Evolutionary conservation across 35 echinoderm and acorn worm species (phyloP), one percentile per base, ranked within the genome.

Genomic region (Diadema setosum): DNA sequence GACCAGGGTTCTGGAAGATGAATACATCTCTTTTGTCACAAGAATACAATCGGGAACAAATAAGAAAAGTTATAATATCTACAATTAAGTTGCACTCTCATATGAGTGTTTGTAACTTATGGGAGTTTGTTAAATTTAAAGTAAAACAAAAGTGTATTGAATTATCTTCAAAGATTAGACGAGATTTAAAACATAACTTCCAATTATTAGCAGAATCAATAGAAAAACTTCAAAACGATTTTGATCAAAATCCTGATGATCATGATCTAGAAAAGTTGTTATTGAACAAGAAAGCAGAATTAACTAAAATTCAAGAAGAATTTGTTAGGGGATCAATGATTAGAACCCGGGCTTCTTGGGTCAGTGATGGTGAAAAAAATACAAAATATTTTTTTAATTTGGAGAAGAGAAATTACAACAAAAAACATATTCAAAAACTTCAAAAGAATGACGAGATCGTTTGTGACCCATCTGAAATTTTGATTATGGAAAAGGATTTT

Each of bases 121-220:
- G 63, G 58, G 84, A 86, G 42, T 37, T 61, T 70, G 41, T 86
- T 21, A 86, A 86, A 61, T 86, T 45, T 64, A 36, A 45, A 40
- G 84, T 69, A 26, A 86, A 64, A 86, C 84, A 36, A 36, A 90
- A 65, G 82, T 50, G n/a, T n/a, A n/a, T n/a, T n/a, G n/a, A n/a
- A n/a, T n/a, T n/a, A n/a, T n/a, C n/a, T n/a, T n/a, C n/a, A n/a
- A n/a, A n/a, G n/a, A n/a, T n/a, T n/a, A n/a, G n/a, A n/a, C n/a
- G n/a, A n/a, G n/a, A n/a, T n/a, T n/a, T n/a, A n/a, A n/a, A n/a
- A n/a, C n/a, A n/a, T n/a, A n/a, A n/a, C n/a, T n/a, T n/a, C n/a
- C n/a, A n/a, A n/a, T n/a, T n/a, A n/a, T n/a, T n/a, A n/a, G n/a
- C n/a, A n/a, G n/a, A n/a, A n/a, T n/a, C n/a, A n/a, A n/a, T n/a